These are phyloP conservation scores for Corythornis cristatus DNA, from an alignment of 2,113 vertebrate genomes.

Conservation along the genomic window DNA sequence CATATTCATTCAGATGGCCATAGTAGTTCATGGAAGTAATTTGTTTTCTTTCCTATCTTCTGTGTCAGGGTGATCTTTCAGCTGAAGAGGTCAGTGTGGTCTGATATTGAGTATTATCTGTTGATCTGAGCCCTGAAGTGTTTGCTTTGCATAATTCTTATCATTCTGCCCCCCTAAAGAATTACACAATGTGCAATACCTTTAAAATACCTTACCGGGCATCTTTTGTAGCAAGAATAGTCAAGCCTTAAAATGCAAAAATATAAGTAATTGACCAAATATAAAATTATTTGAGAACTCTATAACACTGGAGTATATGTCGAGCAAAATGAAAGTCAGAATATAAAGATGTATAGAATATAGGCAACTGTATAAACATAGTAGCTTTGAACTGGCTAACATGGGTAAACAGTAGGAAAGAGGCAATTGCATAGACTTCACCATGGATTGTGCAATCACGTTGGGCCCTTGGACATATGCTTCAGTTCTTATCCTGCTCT, in stretches of 20 bases:
- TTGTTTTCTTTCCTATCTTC: not conserved
- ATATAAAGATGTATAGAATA: not conserved
- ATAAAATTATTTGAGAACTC: not conserved
- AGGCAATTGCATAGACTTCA: not conserved
- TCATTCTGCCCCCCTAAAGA: not conserved
- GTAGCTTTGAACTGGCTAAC: not conserved
- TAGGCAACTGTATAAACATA: not conserved
- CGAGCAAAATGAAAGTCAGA: not conserved
- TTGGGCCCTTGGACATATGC: not conserved
- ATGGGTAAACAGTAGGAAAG: not conserved
- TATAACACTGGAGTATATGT: not conserved
- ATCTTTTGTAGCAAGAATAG: not conserved
- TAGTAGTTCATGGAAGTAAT: not conserved
- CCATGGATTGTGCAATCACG: not conserved
- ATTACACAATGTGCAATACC: slow-evolving; percentile 20
- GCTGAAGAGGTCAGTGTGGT: slow-evolving; percentile 28
- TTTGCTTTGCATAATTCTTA: slow-evolving; percentile 52
- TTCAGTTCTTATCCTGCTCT: not conserved
- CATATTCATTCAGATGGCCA: not conserved
- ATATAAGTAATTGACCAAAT: not conserved
- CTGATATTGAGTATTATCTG: slow-evolving; percentile 37
- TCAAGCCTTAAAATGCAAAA: not conserved
- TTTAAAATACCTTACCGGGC: not conserved
- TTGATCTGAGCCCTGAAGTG: slow-evolving; percentile 24
- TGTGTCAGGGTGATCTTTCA: slow-evolving; percentile 47